Percentiles rank a stretch among this genome's conserved stretches.
Evolutionary conservation across 1,140 invertebrate genomes (phyloP).

Genomic region (Drosophila persimilis): DNA sequence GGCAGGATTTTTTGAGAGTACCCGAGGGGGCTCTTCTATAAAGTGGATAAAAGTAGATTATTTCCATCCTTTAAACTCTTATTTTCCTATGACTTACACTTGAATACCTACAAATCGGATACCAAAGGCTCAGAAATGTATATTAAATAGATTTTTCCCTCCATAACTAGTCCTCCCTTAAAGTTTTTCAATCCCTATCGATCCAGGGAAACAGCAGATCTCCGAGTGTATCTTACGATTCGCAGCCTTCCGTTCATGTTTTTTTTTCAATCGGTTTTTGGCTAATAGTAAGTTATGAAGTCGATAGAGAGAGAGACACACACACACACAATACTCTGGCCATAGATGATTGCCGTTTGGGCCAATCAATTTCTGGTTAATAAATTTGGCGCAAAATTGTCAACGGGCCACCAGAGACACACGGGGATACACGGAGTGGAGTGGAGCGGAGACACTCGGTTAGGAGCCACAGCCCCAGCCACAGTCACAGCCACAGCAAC

Average conservation of each 20-base stretch:
- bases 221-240: too few species aligned
- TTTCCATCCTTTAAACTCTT: too few species aligned
- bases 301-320: conserved; percentile 35
- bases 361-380: conserved; percentile 81
- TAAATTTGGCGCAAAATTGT: conserved; percentile 73
- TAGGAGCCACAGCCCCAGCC: background rate
- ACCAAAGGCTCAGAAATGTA: too few species aligned
- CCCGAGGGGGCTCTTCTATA: too few species aligned
- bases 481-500: conserved; percentile 8
- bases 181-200: too few species aligned
- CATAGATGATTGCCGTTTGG: conserved; percentile 75
- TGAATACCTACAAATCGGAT: too few species aligned
- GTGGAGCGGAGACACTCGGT: too few species aligned
- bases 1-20: background rate
- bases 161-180: too few species aligned
- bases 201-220: background rate
- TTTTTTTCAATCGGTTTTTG: conserved; percentile 17
- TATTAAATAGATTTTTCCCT: too few species aligned
- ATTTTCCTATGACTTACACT: too few species aligned
- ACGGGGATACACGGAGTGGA: conserved; percentile 1
- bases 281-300: conserved; percentile 80
- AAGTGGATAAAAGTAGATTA: too few species aligned
- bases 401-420: conserved; percentile 24
- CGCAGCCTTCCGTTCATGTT: conserved; percentile 2
- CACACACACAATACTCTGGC: conserved; percentile 22